Conservation (phyloP, 2,797 vertebrate genomes). For the Eurystomus glaucurus region DNA sequence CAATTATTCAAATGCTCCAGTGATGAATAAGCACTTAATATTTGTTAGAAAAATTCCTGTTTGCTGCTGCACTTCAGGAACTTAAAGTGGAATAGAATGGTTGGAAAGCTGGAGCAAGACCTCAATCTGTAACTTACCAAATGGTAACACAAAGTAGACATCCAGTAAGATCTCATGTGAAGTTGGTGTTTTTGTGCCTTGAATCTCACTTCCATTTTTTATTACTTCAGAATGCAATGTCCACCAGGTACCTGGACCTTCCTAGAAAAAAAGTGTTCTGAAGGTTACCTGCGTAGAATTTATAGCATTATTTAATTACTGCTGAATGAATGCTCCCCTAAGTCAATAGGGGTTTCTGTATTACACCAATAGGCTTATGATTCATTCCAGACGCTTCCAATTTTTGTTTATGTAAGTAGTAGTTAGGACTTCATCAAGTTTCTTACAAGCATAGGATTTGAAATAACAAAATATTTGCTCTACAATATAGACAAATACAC, state of each 20-base stretch:
- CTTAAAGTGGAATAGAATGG: not conserved
- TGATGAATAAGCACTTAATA: not conserved
- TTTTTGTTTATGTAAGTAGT: not conserved
- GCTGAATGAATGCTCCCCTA: not conserved
- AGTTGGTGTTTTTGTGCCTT: conserved; percentile 71
- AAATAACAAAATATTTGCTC: not conserved
- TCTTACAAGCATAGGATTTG: not conserved
- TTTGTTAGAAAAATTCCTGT: not conserved
- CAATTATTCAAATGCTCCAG: not conserved
- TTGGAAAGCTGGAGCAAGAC: not conserved
- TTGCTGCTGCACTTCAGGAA: not conserved
- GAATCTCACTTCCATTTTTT: conserved; percentile 67
- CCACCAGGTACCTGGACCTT: conserved; percentile 79
- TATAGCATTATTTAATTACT: not conserved
- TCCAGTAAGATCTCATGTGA: conserved; percentile 77
- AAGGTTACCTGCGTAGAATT: not conserved
- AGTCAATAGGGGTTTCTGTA: not conserved
- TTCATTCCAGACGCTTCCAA: not conserved
- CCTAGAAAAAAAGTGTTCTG: conserved; percentile 45
- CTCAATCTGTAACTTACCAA: conserved; percentile 56
- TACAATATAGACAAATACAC: not conserved
- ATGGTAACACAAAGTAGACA: conserved; percentile 72
- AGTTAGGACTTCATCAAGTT: not conserved
- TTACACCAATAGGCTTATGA: not conserved
- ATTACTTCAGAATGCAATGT: conserved; percentile 74